phyloP scores from a whole-genome alignment of 2,888 invertebrate genomes.

The Hemistola chrysoprasaria region DNA sequence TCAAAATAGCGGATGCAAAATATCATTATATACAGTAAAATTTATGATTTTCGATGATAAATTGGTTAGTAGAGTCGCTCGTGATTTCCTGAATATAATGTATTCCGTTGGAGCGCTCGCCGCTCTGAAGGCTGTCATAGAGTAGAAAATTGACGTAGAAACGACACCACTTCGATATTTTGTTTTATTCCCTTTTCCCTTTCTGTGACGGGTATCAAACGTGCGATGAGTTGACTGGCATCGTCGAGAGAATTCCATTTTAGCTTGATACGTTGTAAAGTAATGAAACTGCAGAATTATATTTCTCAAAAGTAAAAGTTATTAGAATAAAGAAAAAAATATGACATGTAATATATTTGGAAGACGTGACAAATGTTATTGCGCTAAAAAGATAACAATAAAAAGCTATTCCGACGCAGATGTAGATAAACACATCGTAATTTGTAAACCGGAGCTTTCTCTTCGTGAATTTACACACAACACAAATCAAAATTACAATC shows the following conservation, averaged over 20 bases:
- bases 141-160: constrained; percentile 46
- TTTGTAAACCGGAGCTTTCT: too few species aligned
- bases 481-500: constrained; percentile 28
- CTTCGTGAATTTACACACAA: background rate
- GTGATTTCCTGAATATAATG: constrained; percentile 79
- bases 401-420: too few species aligned
- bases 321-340: too few species aligned
- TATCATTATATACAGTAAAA: constrained; percentile 70
- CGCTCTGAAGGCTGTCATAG: constrained; percentile 63
- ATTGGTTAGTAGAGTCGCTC: constrained; percentile 68
- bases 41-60: constrained; percentile 79
- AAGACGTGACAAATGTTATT: too few species aligned
- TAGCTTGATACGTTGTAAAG: too few species aligned
- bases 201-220: constrained; percentile 8
- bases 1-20: constrained; percentile 65
- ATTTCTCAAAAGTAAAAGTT: too few species aligned
- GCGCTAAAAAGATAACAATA: too few species aligned
- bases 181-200: constrained; percentile 2
- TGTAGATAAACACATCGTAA: too few species aligned
- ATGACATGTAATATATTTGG: too few species aligned
- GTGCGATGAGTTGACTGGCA: constrained; percentile 11
- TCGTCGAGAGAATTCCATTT: constrained; percentile 3
- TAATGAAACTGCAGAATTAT: too few species aligned
- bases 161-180: constrained; percentile 31
- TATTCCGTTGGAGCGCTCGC: constrained; percentile 62